A percentile compares a stretch with the other conserved stretches of the same genome.
These are phyloP conservation scores for Choloepus hoffmanni DNA, from an alignment of 2,113 vertebrate species.

Conservation along the genomic window DNA sequence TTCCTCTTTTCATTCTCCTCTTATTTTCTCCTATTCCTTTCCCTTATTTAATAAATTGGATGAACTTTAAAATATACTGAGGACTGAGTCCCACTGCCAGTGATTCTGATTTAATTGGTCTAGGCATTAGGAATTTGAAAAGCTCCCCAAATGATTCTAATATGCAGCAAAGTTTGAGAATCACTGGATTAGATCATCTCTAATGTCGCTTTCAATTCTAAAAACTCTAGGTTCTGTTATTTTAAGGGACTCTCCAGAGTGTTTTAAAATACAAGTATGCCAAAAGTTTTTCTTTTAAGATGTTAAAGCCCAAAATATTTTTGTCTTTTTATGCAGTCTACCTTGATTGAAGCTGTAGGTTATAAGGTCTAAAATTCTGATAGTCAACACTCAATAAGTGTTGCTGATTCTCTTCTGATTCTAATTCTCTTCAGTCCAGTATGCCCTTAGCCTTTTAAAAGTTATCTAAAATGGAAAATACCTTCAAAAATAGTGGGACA, in stretches of 20 bases:
- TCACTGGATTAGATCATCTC: constrained; percentile 49
- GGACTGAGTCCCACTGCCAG: neutral
- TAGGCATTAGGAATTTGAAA: constrained; percentile 35
- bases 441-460: constrained; percentile 43
- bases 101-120: constrained; percentile 35
- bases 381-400: neutral
- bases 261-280: constrained; percentile 64
- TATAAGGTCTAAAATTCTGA: constrained; percentile 19
- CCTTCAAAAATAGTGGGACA: neutral
- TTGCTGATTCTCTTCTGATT: constrained; percentile 39
- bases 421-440: neutral
- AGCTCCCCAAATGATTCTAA: constrained; percentile 18
- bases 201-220: constrained; percentile 63
- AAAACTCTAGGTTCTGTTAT: constrained; percentile 62
- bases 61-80: neutral
- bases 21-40: neutral
- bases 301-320: constrained; percentile 28
- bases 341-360: constrained; percentile 9
- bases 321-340: neutral
- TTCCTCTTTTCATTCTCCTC: neutral
- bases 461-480: neutral
- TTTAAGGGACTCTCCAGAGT: constrained; percentile 67
- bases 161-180: constrained; percentile 49
- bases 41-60: neutral
- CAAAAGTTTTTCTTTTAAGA: constrained; percentile 59